Percentiles rank a stretch among this genome's conserved stretches.
phyloP scores from a whole-genome alignment of 1,140 invertebrate genomes.

The Drosophila lacteicornis region DNA sequence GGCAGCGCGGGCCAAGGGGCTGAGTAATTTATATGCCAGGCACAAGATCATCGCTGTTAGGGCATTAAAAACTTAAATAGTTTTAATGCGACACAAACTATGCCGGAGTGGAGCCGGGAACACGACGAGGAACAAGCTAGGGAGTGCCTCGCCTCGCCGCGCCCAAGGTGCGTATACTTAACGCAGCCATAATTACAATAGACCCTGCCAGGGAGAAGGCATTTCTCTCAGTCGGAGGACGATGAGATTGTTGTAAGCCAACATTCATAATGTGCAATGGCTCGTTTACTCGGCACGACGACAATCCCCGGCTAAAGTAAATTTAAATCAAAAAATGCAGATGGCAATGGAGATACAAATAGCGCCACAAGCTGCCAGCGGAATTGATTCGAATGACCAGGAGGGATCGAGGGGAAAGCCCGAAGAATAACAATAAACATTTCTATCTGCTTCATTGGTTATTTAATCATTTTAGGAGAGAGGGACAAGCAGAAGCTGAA shows the following conservation, averaged over 20 bases:
- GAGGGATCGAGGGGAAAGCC: slow-evolving; percentile 11
- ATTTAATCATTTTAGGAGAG: slow-evolving; percentile 59
- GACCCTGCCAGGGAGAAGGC: neutral
- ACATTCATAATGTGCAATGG: slow-evolving; percentile 61
- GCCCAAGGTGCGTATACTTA: slow-evolving; percentile 61
- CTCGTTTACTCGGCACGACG: slow-evolving; percentile 35
- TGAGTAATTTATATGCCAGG: slow-evolving; percentile 78
- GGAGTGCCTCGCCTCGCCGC: neutral
- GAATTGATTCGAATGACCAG: slow-evolving; percentile 79
- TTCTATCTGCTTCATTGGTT: slow-evolving; percentile 83
- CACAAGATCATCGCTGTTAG: slow-evolving; percentile 79
- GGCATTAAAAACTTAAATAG: slow-evolving; percentile 84
- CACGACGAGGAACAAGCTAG: slow-evolving; percentile 22
- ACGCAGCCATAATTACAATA: slow-evolving; percentile 31
- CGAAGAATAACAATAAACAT: slow-evolving; percentile 81
- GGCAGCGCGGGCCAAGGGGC: neutral
- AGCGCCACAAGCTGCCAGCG: slow-evolving; percentile 42
- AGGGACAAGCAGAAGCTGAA: neutral
- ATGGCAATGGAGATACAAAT: slow-evolving; percentile 60
- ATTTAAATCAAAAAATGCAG: slow-evolving; percentile 50
- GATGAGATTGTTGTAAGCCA: slow-evolving; percentile 21
- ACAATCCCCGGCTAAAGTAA: slow-evolving; percentile 32
- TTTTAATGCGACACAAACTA: slow-evolving; percentile 79
- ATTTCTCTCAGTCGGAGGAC: neutral
- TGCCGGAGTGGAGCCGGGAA: slow-evolving; percentile 42